Base-by-base conservation (phyloP, 2,113 vertebrate genomes). In the Stercorarius parasiticus region DNA sequence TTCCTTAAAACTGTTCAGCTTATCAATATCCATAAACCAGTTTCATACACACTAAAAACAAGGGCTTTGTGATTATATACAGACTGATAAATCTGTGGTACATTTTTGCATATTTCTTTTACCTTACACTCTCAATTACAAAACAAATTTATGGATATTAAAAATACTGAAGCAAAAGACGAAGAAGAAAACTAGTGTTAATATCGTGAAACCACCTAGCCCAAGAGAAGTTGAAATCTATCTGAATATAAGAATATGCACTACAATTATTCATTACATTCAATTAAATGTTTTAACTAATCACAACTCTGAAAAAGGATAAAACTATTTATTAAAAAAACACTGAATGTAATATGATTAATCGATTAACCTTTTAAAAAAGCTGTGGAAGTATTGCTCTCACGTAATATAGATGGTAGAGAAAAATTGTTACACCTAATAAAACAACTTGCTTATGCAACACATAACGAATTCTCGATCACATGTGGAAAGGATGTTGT, bases 341-440 rank as follows among this genome's bases (percentile, higher is more conserved):
- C 90, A 87, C 11, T 42, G 30, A 80, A 42, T 43, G 62, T 81
- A 43, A 95, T 52, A 88, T 56, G 82, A 77, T 85, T 86, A 93
- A 91, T 74, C 53, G 27, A 91, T 82, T 64, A 96, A 73, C 30
- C 82, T 73, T 83, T 70, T 61, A n/a, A 71, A 89, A 97, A 82
- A 59, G 27, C 58, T 50, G 55, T 3, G 5, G 64, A 90, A 95
- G 89, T 55, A 95, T 43, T 47, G 16, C 14, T 97, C 43, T 82
- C 40, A 22, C 58, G 27, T 25, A 70, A 21, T 29, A n/a, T 34
- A 80, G 14, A 72, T 43, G 22, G 67, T 32, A 93, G 20, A 30
- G 80, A 86, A 94, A 94, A 40, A 83, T 29, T 16, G 43, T 66
- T 81, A 91, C 36, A 71, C 56, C 69, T 47, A 62, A 74, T 73